Evolutionary conservation across 2,113 vertebrate species (phyloP).

Genomic region (Rhizomys pruinosus): DNA sequence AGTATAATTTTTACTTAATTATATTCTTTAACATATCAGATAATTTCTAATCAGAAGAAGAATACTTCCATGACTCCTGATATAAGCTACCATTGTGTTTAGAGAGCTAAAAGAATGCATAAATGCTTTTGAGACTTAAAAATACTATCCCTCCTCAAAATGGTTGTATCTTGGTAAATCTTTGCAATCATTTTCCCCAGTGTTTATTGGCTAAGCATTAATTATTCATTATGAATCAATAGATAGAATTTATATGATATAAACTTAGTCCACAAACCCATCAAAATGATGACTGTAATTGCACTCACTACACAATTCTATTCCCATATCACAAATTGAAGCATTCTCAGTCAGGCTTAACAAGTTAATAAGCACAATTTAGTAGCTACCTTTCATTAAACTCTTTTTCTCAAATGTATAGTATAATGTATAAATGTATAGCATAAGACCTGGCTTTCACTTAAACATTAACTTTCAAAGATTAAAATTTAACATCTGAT

Average conservation of each 20-base stretch:
- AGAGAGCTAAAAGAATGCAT: neutral
- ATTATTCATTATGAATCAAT: neutral
- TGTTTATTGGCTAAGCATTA: conserved; percentile 11
- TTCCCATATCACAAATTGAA: neutral
- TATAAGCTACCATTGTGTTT: neutral
- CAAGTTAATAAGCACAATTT: neutral
- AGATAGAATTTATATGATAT: neutral
- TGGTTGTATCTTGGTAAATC: neutral
- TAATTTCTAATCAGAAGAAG: neutral
- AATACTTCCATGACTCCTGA: neutral
- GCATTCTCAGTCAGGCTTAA: neutral
- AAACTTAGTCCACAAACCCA: neutral
- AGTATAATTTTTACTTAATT: neutral
- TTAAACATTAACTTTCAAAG: conserved; percentile 36
- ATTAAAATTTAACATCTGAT: neutral
- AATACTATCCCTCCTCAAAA: neutral
- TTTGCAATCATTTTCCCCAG: neutral
- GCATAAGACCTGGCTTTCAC: conserved; percentile 23
- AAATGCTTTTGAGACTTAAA: neutral
- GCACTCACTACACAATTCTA: neutral
- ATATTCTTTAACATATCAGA: neutral
- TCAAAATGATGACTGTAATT: conserved; percentile 48
- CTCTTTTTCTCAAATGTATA: neutral
- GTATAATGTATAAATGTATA: neutral
- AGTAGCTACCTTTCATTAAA: neutral